A percentile compares a stretch with the other conserved stretches of the same genome.
Evolutionary conservation across 2,797 vertebrate species (phyloP).

Genomic region (Anolis apletophallus): DNA sequence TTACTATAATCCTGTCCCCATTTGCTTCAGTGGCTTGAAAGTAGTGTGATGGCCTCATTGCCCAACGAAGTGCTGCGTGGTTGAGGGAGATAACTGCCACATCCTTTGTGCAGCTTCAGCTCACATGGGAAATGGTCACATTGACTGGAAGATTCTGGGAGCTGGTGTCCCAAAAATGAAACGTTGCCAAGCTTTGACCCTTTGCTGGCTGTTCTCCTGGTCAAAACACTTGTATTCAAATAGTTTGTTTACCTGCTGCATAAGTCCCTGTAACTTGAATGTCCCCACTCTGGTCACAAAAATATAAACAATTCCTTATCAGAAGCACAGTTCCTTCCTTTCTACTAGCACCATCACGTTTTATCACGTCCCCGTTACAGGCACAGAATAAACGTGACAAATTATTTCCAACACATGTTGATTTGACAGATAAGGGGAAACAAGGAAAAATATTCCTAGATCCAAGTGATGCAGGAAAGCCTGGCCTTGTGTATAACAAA

Average conservation of each 20-base stretch:
- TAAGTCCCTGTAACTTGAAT: not conserved
- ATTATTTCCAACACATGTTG: not conserved
- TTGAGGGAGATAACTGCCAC: not conserved
- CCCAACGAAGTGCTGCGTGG: not conserved
- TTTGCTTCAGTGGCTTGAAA: not conserved
- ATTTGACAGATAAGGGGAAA: conserved; percentile 28
- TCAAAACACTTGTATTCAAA: not conserved
- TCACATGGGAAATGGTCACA: too few relatives aligned
- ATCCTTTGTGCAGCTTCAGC: not conserved
- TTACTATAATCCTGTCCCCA: not conserved
- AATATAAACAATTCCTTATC: not conserved
- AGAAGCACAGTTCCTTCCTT: conserved; percentile 1
- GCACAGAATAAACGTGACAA: conserved; percentile 37
- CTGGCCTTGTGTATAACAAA: conserved; percentile 18
- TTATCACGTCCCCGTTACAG: not conserved
- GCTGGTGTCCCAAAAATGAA: too few relatives aligned
- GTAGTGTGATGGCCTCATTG: not conserved
- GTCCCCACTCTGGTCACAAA: not conserved
- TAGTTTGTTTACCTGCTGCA: not conserved
- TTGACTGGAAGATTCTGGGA: too few relatives aligned
- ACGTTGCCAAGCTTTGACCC: too few relatives aligned
- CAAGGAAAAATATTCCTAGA: conserved; percentile 19
- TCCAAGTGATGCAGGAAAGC: conserved; percentile 29
- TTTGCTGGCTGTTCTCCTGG: not conserved
- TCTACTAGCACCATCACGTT: conserved; percentile 3